Base-by-base conservation (phyloP, 2,888 invertebrate genomes). In the Spisula solida region DNA sequence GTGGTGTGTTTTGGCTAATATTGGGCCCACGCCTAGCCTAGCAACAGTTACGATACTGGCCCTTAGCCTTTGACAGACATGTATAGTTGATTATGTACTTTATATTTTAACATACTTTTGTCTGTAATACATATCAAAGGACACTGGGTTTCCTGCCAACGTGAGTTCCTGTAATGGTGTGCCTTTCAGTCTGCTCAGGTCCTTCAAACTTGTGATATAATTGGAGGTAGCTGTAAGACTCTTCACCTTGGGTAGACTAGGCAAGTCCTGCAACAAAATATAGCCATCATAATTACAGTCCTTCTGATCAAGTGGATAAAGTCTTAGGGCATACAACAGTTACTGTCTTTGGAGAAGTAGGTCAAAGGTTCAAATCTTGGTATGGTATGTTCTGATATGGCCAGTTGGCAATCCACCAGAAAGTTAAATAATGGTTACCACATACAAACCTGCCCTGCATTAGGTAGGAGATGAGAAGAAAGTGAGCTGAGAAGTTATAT, bases 71-170 rank as follows among this genome's bases (percentile, higher is more conserved):
- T 51, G 6, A 51, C 4, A 51, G 51, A 51, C 12, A 47, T 47
- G 47, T 12, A 8, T 47, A 5, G 12, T 12, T 16, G 16, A 51
- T n/a, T 10, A 51, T 51, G 14, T 51, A 16, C 51, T 14, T 16
- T 8, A 48, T 18, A 80, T 47, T 25, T 12, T 25, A 25, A 80
- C 94, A 88, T 90, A 96, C 96, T 86, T 94, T 82, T 93, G 94
- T 90, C 96, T 90, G 92, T 96, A 96, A 86, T 95, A 94, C 55
- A 94, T 89, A 5, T 88, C 86, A 89, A 95, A 96, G 47, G 93
- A 88, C n/a, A 96, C 88, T 10, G 95, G 95, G 88, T 95, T 96
- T 25, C 95, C 95, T 29, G 93, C 91, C 75, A 96, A 89, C 75
- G 89, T 92, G 6, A 96, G 93, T 79, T 94, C 93, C 66, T 93